Evolutionary conservation across 1,140 invertebrate genomes (phyloP), one percentile per base, ranked within the genome.

Genomic region (Choristoneura fumiferana): DNA sequence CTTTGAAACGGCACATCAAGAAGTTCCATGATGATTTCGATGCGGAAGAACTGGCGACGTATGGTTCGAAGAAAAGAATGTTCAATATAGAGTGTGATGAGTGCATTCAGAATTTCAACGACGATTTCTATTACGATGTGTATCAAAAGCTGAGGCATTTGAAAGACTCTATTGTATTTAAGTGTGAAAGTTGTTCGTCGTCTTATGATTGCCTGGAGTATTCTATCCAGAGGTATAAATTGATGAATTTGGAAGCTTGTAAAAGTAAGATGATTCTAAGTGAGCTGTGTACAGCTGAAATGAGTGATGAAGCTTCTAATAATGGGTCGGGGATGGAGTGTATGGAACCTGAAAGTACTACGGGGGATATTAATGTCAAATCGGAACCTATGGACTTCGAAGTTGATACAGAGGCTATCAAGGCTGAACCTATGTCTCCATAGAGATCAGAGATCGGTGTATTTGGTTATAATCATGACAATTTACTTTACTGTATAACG

Each of bases 21-120:
- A 82, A 77, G 15, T 87, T 87, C 39, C 84, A 87, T 17, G 36
- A 52, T 0, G 79, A 78, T 9, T 84, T 84, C 13, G 64, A 87
- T 12, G 62, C 65, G 0, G 76, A 87, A 1, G 81, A 79, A 18
- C 10, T 87, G 4, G 81, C 77, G 0, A 76, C 53, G 0, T 81
- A 70, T n/a, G 81, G 81, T 0, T 71, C 67, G 0, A 60, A 57
- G 2, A 59, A 65, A 0, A 37, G 73, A 1, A 45, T 52, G 0
- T 78, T 82, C 14, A 69, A 38, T 0, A 68, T 84, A 0, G 75
- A 84, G 0, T 87, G 84, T 54, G 65, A 71, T 0, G 74, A 84
- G 0, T 87, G 84, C n/a, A 40, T 84, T 0, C 76, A 70, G 13
- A 75, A 63, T 3, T 82, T 87, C 34, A 78, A 56, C 17, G 71